Conservation (phyloP, 2,888 invertebrate species). For the Horisme vitalbata region DNA sequence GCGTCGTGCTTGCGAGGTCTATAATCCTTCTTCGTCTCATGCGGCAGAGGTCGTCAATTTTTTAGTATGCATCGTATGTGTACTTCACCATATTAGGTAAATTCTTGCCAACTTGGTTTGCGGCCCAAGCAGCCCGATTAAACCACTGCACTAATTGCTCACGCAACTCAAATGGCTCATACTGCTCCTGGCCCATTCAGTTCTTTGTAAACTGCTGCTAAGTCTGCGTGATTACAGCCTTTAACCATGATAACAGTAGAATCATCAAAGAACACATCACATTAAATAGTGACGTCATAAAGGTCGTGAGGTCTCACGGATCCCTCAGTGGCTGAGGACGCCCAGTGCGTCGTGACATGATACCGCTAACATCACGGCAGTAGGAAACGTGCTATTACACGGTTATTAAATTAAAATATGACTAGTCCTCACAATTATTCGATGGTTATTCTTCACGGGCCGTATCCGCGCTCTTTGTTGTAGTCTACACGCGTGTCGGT, state of each 20-base stretch:
- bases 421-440: constrained; percentile 32
- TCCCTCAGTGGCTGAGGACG: constrained; percentile 53
- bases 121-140: too few relatives aligned
- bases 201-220: too few relatives aligned
- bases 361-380: constrained; percentile 49
- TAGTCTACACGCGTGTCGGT: constrained; percentile 16
- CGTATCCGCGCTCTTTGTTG: constrained; percentile 26
- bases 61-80: too few relatives aligned
- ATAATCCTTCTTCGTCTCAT: too few relatives aligned
- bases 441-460: constrained; percentile 46
- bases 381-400: constrained; percentile 56
- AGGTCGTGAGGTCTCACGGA: constrained; percentile 55
- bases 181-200: too few relatives aligned
- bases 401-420: constrained; percentile 34
- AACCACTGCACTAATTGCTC: too few relatives aligned
- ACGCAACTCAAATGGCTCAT: too few relatives aligned
- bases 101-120: too few relatives aligned
- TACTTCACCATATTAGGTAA: too few relatives aligned
- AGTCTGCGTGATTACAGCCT: not conserved
- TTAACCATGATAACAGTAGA: not conserved
- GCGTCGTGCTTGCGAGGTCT: too few relatives aligned
- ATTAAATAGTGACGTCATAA: constrained; percentile 64
- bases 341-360: constrained; percentile 59
- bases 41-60: too few relatives aligned
- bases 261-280: constrained; percentile 20